Evolutionary conservation across 2,888 invertebrate genomes (phyloP).

Genomic region (Aporophyla nigra): DNA sequence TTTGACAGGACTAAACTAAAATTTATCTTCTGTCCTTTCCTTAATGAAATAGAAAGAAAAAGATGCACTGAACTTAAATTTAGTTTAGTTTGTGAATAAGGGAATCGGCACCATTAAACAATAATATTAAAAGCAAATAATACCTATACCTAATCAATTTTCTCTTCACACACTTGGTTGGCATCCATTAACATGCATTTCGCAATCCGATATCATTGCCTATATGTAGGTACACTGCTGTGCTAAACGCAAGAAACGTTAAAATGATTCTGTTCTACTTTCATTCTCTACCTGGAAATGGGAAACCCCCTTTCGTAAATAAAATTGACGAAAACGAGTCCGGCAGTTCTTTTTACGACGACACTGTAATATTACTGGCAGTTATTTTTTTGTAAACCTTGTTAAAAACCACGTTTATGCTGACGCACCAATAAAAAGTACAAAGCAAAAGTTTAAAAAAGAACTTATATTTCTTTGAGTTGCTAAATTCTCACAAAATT

Average conservation of each 20-base stretch:
- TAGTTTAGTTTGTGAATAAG: too few species aligned
- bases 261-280: background rate
- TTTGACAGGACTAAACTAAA: too few species aligned
- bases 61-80: too few species aligned
- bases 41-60: too few species aligned
- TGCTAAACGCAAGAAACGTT: background rate
- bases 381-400: background rate
- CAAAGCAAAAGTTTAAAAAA: background rate
- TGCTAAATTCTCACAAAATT: background rate
- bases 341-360: constrained; percentile 40
- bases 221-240: too few species aligned
- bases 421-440: background rate
- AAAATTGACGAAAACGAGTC: constrained; percentile 8
- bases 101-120: too few species aligned
- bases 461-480: background rate
- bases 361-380: background rate
- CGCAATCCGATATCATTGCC: constrained; percentile 7
- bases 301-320: constrained; percentile 56
- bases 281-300: background rate
- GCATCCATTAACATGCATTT: constrained; percentile 11
- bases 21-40: too few species aligned
- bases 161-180: constrained; percentile 17
- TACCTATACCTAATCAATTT: background rate
- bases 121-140: background rate
- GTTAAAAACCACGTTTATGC: background rate